Evolutionary conservation across 2,888 invertebrate genomes (phyloP).

Genomic region (Drosophila borealis): DNA sequence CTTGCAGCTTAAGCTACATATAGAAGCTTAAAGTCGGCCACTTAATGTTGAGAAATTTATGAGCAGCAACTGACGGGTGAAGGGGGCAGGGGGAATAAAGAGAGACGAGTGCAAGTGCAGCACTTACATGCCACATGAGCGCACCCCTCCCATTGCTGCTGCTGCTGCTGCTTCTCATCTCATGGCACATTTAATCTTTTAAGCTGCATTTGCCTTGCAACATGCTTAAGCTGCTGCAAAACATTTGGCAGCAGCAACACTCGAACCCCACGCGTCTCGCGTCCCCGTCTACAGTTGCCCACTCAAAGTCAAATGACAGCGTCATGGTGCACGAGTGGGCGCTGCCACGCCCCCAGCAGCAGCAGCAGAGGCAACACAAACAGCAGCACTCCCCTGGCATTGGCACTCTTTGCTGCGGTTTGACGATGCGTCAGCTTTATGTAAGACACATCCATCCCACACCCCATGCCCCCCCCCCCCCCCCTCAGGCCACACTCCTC

Average conservation of each 20-base stretch:
- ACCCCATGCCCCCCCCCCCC: background rate
- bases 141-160: background rate
- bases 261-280: slow-evolving; percentile 4
- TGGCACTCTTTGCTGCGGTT: slow-evolving; percentile 58
- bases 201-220: slow-evolving; percentile 78
- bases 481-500: slow-evolving; percentile 4
- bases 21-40: slow-evolving; percentile 66
- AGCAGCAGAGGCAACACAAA: slow-evolving; percentile 7
- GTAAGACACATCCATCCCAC: slow-evolving; percentile 52
- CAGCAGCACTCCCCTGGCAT: slow-evolving; percentile 19
- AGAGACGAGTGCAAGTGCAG: slow-evolving; percentile 38
- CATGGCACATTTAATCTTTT: slow-evolving; percentile 69
- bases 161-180: background rate
- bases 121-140: slow-evolving; percentile 57
- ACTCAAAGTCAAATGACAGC: slow-evolving; percentile 72
- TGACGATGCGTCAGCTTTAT: slow-evolving; percentile 74
- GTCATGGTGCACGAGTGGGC: slow-evolving; percentile 47
- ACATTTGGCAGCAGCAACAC: slow-evolving; percentile 58
- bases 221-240: slow-evolving; percentile 76
- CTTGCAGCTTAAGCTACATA: slow-evolving; percentile 46
- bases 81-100: background rate
- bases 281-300: slow-evolving; percentile 22
- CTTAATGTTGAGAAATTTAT: slow-evolving; percentile 69
- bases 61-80: slow-evolving; percentile 25
- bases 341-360: slow-evolving; percentile 26